These are phyloP conservation scores for Varanus salvator DNA, from an alignment of 2,113 vertebrate genomes.

Conservation along the genomic window DNA sequence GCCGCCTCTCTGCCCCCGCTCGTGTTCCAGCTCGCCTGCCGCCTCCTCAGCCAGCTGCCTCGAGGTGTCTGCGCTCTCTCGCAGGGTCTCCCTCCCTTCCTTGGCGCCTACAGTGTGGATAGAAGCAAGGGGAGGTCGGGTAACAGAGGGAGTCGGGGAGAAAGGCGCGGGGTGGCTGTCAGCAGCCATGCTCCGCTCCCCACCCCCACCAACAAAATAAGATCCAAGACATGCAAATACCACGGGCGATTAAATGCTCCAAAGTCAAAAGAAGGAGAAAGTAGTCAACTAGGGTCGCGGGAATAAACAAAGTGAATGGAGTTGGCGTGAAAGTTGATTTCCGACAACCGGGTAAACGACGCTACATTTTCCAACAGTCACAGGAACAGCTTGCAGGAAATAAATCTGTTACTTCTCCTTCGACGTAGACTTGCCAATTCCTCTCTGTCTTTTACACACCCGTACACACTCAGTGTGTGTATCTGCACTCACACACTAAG, in stretches of 20 bases:
- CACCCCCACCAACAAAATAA: not conserved
- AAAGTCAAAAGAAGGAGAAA: constrained; percentile 70
- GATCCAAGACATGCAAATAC: constrained; percentile 31
- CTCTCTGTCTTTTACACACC: not conserved
- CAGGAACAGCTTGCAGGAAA: constrained; percentile 66
- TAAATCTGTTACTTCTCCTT: constrained; percentile 54
- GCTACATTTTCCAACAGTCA: constrained; percentile 53
- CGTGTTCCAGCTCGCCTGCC: not conserved
- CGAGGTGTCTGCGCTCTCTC: not conserved
- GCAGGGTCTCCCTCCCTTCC: not conserved
- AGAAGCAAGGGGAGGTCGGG: not conserved
- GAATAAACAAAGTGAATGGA: constrained; percentile 66
- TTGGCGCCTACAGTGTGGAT: not conserved
- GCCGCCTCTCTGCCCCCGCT: not conserved
- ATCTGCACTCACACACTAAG: too few species aligned
- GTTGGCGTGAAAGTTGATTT: constrained; percentile 78
- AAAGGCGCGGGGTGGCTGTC: not conserved
- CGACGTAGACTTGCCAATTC: constrained; percentile 62
- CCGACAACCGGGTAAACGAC: constrained; percentile 74
- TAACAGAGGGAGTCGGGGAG: too few species aligned
- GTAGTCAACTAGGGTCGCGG: constrained; percentile 28
- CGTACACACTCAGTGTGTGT: too few species aligned
- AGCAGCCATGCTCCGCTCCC: not conserved
- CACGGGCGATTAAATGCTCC: constrained; percentile 35
- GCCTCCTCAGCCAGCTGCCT: not conserved